Evolutionary conservation across 2,113 vertebrate genomes (phyloP).

Genomic region (Gymnocephalus cernua): DNA sequence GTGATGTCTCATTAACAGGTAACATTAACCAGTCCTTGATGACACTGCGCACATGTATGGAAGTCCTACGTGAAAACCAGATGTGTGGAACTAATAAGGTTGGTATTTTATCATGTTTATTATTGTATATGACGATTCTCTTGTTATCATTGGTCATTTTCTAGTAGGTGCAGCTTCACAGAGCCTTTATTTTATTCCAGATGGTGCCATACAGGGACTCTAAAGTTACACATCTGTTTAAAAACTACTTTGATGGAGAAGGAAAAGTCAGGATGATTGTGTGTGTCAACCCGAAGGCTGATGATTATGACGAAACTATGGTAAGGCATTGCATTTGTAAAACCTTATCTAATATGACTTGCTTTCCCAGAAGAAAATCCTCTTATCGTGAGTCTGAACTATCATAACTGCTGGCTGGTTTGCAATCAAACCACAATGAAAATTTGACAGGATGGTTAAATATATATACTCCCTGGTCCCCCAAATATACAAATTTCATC

Average conservation of each 20-base stretch:
- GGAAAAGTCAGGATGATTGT: slow-evolving; percentile 98
- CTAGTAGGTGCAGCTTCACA: not conserved
- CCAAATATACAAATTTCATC: not conserved
- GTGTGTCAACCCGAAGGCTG: slow-evolving; percentile 96
- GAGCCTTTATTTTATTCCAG: slow-evolving; percentile 74
- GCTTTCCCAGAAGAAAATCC: not conserved
- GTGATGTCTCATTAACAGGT: slow-evolving; percentile 79
- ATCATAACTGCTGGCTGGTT: not conserved
- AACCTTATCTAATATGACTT: not conserved
- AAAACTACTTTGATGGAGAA: slow-evolving; percentile 99
- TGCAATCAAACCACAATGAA: not conserved
- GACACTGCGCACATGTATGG: slow-evolving; percentile 95
- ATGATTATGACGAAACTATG: slow-evolving; percentile 97
- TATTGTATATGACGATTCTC: not conserved
- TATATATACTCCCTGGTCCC: not conserved
- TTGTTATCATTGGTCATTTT: not conserved
- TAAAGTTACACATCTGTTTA: slow-evolving; percentile 97
- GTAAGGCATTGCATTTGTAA: slow-evolving; percentile 77
- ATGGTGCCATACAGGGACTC: slow-evolving; percentile 99
- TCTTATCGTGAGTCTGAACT: not conserved
- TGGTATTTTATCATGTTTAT: not conserved
- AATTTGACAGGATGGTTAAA: not conserved
- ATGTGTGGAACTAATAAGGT: slow-evolving; percentile 95
- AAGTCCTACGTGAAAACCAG: slow-evolving; percentile 96
- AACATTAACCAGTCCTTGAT: slow-evolving; percentile 98